These are phyloP conservation scores for Lagodon rhomboides DNA, from an alignment of 2,797 vertebrate species.

Conservation along the genomic window DNA sequence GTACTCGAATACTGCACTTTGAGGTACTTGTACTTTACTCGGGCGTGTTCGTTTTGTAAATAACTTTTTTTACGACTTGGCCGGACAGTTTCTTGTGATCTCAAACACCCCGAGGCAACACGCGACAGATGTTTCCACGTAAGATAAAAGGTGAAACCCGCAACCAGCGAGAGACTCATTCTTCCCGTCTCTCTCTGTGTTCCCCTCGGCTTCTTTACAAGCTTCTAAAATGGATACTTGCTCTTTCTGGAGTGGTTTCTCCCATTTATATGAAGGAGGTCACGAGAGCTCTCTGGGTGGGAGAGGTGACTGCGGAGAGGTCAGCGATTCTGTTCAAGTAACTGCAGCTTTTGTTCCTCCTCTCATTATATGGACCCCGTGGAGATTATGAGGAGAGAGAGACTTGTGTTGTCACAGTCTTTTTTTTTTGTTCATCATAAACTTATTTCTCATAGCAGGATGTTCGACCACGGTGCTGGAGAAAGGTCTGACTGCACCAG, in stretches of 20 bases:
- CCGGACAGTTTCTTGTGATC: conserved; percentile 6
- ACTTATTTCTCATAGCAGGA: no score
- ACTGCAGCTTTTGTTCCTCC: conserved; percentile 27
- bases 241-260: conserved; percentile 43
- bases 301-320: conserved; percentile 46
- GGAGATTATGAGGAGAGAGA: conserved; percentile 8
- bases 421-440: neutral
- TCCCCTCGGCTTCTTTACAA: conserved; percentile 53
- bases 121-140: conserved; percentile 54
- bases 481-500: no score
- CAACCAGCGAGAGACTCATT: neutral
- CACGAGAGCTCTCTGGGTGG: conserved; percentile 21
- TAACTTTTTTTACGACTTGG: neutral
- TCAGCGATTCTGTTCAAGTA: conserved; percentile 15
- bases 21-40: neutral
- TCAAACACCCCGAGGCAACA: conserved; percentile 17
- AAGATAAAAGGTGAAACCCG: conserved; percentile 41
- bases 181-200: conserved; percentile 24
- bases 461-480: no score
- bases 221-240: conserved; percentile 49
- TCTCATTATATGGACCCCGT: conserved; percentile 30
- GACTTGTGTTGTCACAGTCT: neutral
- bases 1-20: no score
- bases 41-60: no score
- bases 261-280: conserved; percentile 40